These are phyloP conservation scores for Lophotis ruficrista DNA, from an alignment of 2,113 vertebrate species.

Conservation along the genomic window DNA sequence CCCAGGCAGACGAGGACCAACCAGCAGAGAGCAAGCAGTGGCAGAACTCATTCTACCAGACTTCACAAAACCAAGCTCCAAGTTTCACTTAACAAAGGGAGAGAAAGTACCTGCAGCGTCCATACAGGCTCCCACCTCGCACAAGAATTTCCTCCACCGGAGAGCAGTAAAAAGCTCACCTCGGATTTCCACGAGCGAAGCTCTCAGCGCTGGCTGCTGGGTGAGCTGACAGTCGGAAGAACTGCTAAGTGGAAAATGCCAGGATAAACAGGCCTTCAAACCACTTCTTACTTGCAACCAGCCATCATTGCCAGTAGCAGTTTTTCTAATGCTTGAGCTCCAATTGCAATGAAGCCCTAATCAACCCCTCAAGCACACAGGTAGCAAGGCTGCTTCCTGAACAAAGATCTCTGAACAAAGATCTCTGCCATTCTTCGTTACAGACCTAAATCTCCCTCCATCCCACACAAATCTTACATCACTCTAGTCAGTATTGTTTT, in stretches of 20 bases:
- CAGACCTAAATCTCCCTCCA: not conserved
- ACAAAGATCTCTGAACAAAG: not conserved
- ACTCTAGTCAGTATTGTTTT: not conserved
- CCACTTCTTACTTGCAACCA: not conserved
- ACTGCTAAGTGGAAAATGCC: not conserved
- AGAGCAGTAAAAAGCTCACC: not conserved
- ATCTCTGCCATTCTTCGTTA: not conserved
- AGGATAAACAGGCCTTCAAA: not conserved
- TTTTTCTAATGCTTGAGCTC: not conserved
- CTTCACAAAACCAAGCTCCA: not conserved
- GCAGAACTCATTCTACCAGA: not conserved
- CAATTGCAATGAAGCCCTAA: not conserved
- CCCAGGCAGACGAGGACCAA: not conserved
- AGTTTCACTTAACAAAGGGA: not conserved
- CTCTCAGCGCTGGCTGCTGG: not conserved
- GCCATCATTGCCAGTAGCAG: not conserved
- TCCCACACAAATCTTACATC: not conserved
- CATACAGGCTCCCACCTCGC: rapidly evolving
- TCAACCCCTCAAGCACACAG: not conserved
- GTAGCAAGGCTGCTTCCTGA: not conserved
- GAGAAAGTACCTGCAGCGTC: rapidly evolving
- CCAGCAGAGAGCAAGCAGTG: rapidly evolving
- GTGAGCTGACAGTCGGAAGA: not conserved
- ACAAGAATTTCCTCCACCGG: not conserved
- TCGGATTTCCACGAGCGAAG: not conserved